Evolutionary conservation across 1,140 invertebrate genomes (phyloP), one percentile per base, ranked within the genome.

Genomic region (Ectropis grisescens): DNA sequence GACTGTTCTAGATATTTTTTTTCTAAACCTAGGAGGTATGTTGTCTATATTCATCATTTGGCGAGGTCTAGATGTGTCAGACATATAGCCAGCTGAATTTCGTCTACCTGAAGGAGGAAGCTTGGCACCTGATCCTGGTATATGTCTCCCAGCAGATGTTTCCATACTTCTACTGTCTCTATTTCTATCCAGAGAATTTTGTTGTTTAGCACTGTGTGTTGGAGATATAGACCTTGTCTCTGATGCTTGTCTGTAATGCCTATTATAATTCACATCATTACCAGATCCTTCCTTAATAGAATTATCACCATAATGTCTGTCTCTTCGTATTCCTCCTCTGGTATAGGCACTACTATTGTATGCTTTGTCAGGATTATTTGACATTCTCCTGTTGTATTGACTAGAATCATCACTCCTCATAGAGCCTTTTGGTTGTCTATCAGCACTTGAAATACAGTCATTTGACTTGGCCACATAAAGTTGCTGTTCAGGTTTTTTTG

Each of bases 121-220:
- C 39, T 83, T 83, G 9, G 74, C 78, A 40, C 76, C 76, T 16
- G 58, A 49, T 10, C 64, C 58, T 32, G 68, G 57, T 40, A 67
- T 67, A 26, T 74, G 62, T 35, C 58, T 45, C 9, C 60, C 65
- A 13, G 68, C 68, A 49, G 76, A 80, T 19, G 80, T 70, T 43
- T 83, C 82, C 82, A 83, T 83, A 50, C 82, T 83, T 46, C 76
- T 65, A 32, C 78, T 83, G 29, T 83, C 82, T 35, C 82, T 58
- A 44, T 78, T 78, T 37, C 76, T 44, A 19, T 80, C 62, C 32
- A 62, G 27, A 36, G 47, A 43, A 52, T 70, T 71, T 37, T 71
- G 57, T 16, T 72, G 67, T 34, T 60, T 46, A 19, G 46, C 32
- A 54, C 52, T 37, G 40, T 64, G 59, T 34, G 52, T 38, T 11